Percentiles rank a stretch among this genome's conserved stretches.
These are phyloP conservation scores for Bambusicola thoracicus DNA, from an alignment of 2,113 vertebrate genomes.

Conservation along the genomic window DNA sequence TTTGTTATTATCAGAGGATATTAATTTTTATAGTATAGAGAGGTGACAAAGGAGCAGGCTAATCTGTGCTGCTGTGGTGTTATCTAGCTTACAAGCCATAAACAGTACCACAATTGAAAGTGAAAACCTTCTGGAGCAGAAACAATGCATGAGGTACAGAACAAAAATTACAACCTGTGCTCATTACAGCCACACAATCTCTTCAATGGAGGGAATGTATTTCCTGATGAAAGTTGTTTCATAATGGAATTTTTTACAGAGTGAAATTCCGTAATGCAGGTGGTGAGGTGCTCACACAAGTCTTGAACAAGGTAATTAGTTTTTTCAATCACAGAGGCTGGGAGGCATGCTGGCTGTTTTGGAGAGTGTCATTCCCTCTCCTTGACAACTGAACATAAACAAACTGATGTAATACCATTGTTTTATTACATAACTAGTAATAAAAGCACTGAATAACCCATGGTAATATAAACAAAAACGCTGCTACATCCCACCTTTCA, in stretches of 20 bases:
- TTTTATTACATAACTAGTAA: not conserved
- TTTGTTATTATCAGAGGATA: not conserved
- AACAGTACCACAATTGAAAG: not conserved
- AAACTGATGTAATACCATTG: not conserved
- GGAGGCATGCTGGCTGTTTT: not conserved
- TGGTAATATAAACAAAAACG: not conserved
- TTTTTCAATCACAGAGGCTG: conserved; percentile 26
- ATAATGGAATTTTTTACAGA: not conserved
- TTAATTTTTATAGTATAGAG: not conserved
- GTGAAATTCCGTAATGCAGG: not conserved
- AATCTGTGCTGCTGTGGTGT: not conserved
- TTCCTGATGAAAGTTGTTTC: not conserved
- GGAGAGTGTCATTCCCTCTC: not conserved
- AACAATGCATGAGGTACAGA: not conserved
- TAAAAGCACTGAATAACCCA: not conserved
- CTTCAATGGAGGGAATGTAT: not conserved
- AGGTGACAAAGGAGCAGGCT: not conserved
- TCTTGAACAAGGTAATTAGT: not conserved
- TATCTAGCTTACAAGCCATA: not conserved
- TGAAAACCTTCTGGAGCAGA: not conserved
- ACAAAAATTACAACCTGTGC: not conserved
- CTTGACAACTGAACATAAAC: conserved; percentile 17
- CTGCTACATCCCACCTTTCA: not conserved
- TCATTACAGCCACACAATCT: not conserved
- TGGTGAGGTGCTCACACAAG: not conserved